Evolutionary conservation across 2,888 invertebrate genomes (phyloP).

Genomic region (Xestia rhomboidea): DNA sequence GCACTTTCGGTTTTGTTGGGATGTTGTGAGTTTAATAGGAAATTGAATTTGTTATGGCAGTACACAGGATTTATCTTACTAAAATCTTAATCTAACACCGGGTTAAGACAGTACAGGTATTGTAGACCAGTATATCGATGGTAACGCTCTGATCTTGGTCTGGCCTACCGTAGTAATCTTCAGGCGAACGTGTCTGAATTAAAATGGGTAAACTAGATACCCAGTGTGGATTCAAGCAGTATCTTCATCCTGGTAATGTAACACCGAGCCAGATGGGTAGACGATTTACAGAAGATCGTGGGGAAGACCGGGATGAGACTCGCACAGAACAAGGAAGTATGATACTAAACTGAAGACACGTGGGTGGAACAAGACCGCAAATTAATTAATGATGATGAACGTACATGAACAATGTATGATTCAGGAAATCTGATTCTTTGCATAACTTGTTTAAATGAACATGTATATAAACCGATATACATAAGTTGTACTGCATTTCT

Average conservation of each 20-base stretch:
- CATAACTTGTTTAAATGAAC: background rate
- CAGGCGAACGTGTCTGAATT: background rate
- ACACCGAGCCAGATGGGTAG: background rate
- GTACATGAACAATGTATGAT: background rate
- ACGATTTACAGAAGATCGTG: background rate
- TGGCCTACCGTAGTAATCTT: background rate
- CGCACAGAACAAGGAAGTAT: background rate
- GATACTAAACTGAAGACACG: background rate
- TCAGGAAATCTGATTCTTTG: background rate
- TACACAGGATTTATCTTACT: background rate
- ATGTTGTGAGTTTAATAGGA: constrained; percentile 8
- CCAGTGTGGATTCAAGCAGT: background rate
- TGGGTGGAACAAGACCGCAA: background rate
- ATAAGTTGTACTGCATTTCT: background rate
- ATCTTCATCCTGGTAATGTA: background rate
- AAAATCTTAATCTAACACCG: background rate
- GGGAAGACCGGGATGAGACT: background rate
- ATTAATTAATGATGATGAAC: background rate
- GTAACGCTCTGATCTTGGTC: background rate
- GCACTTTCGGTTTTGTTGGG: constrained; percentile 37
- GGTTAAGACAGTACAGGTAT: background rate
- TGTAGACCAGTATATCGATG: background rate
- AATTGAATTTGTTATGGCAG: constrained; percentile 27
- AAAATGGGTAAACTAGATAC: background rate
- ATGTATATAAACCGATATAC: background rate